Percentiles rank a stretch among this genome's conserved stretches.
Conservation (phyloP, 2,888 invertebrate genomes). For the Eilema sororculum region DNA sequence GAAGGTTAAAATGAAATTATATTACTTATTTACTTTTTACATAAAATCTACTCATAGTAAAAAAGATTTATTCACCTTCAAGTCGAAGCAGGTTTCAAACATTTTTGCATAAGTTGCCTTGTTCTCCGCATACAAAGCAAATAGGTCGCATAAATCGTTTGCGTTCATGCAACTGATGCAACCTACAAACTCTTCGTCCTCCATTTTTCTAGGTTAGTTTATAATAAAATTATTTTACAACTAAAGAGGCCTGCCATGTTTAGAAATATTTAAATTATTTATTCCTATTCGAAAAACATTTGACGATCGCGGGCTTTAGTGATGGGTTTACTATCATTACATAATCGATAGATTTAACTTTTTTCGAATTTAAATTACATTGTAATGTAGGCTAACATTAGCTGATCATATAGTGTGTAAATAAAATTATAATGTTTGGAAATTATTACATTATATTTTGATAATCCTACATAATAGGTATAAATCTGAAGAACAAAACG, state of each 20-base stretch:
- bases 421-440: neutral
- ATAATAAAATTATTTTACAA: slow-evolving; percentile 38
- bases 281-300: slow-evolving; percentile 39
- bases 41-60: slow-evolving; percentile 42
- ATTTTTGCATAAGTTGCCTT: slow-evolving; percentile 79
- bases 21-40: slow-evolving; percentile 25
- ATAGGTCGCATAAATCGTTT: slow-evolving; percentile 83
- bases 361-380: neutral
- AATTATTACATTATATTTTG: neutral
- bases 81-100: slow-evolving; percentile 81
- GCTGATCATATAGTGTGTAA: too few relatives aligned
- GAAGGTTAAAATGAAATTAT: slow-evolving; percentile 22
- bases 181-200: slow-evolving; percentile 82
- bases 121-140: slow-evolving; percentile 77
- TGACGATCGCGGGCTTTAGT: slow-evolving; percentile 51
- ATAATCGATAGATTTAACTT: neutral
- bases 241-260: slow-evolving; percentile 58
- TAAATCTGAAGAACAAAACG: too few relatives aligned
- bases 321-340: slow-evolving; percentile 13
- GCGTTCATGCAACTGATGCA: slow-evolving; percentile 83
- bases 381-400: neutral
- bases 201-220: slow-evolving; percentile 62
- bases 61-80: slow-evolving; percentile 67
- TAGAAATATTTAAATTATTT: slow-evolving; percentile 33
- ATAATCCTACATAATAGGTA: neutral